phyloP scores from a whole-genome alignment of 1,140 invertebrate species.

The Holcopasites calliopsidis region DNA sequence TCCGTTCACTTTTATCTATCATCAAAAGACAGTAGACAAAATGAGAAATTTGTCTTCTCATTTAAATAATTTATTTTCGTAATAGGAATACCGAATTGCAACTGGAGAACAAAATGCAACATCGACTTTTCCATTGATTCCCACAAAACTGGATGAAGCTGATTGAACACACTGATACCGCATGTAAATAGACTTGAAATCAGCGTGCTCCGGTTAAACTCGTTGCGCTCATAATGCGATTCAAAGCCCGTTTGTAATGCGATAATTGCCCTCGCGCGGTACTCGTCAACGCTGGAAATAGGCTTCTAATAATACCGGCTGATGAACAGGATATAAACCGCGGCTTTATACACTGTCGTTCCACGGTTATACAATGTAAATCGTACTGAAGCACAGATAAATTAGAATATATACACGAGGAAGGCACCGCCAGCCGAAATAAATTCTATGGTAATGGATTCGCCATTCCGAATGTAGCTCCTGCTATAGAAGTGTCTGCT shows the following conservation, averaged over 20 bases:
- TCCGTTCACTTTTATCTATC: too few relatives aligned
- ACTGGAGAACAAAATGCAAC: too few relatives aligned
- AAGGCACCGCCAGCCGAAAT: neutral
- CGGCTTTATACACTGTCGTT: neutral
- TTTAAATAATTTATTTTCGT: neutral
- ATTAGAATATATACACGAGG: neutral
- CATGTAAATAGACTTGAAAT: too few relatives aligned
- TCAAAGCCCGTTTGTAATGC: neutral
- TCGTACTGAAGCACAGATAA: neutral
- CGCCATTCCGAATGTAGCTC: slow-evolving; percentile 36
- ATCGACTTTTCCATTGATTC: too few relatives aligned
- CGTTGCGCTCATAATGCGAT: too few relatives aligned
- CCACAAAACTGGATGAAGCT: too few relatives aligned
- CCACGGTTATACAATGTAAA: neutral
- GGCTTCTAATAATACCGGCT: slow-evolving; percentile 21
- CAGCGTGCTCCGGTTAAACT: too few relatives aligned
- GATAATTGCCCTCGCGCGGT: neutral
- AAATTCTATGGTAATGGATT: slow-evolving; percentile 38
- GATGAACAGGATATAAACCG: neutral
- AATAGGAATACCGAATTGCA: too few relatives aligned
- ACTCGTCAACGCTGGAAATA: neutral
- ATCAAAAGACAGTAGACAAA: too few relatives aligned
- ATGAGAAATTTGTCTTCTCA: neutral
- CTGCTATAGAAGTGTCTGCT: slow-evolving; percentile 21
- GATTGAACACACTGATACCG: too few relatives aligned